phyloP scores from a whole-genome alignment of 2,888 invertebrate genomes.

The Scrobipalpa costella region DNA sequence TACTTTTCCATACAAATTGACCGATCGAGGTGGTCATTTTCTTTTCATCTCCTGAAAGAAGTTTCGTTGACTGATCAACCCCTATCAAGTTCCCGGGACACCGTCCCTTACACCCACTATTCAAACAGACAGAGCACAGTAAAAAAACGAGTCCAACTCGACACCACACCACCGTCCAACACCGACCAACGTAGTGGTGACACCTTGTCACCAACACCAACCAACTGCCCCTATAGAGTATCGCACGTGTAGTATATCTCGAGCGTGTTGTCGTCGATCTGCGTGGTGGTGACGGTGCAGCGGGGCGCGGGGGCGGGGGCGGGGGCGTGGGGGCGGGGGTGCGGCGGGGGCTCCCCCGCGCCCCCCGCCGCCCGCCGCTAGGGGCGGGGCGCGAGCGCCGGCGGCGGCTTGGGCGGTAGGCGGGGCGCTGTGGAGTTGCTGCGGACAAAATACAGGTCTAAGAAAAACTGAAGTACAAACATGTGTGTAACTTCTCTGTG shows the following conservation, averaged over 20 bases:
- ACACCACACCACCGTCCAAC: too few species aligned
- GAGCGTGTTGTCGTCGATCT: slow-evolving; percentile 32
- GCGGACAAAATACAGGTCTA: not conserved
- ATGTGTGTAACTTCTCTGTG: not conserved
- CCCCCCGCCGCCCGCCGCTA: slow-evolving; percentile 38
- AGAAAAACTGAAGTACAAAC: not conserved
- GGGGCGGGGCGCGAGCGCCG: slow-evolving; percentile 54
- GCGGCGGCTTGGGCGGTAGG: slow-evolving; percentile 65
- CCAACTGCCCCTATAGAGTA: slow-evolving; percentile 32
- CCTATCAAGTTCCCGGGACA: too few species aligned
- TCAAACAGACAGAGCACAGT: too few species aligned
- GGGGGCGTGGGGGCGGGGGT: slow-evolving; percentile 16
- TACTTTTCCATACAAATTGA: too few species aligned
- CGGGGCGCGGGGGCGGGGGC: slow-evolving; percentile 17
- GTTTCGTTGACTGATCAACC: too few species aligned
- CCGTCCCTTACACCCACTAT: too few species aligned
- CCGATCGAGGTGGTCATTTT: too few species aligned
- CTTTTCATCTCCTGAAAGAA: too few species aligned
- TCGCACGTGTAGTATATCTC: slow-evolving; percentile 42
- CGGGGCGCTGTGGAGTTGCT: slow-evolving; percentile 55
- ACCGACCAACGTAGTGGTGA: too few species aligned
- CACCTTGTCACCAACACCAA: not conserved
- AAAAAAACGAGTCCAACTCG: too few species aligned
- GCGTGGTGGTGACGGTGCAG: slow-evolving; percentile 32
- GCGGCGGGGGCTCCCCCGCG: not conserved